Conservation (phyloP, 2,888 invertebrate species). For the Mactromeris polynyma region DNA sequence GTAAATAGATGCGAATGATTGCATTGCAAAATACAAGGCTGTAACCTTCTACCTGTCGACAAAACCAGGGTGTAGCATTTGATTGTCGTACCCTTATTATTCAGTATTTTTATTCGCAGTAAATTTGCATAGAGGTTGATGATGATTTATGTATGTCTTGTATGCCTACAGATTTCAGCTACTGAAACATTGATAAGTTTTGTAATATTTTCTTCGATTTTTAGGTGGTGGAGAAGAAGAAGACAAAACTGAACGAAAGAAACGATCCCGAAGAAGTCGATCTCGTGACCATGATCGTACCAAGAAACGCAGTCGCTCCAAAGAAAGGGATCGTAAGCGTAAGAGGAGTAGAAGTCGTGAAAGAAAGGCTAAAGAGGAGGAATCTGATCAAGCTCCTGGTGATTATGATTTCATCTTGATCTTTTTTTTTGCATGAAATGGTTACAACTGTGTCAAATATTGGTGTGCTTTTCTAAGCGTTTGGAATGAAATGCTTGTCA, state of each 20-base stretch:
- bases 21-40: background rate
- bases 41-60: no score
- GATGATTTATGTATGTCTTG: no score
- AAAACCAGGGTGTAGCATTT: no score
- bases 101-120: no score
- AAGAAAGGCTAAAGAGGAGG: slow-evolving; percentile 63
- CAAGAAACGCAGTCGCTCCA: slow-evolving; percentile 73
- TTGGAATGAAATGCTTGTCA: no score
- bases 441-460: no score
- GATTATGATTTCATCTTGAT: background rate
- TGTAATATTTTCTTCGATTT: background rate
- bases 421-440: no score
- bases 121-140: no score
- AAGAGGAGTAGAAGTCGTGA: slow-evolving; percentile 70
- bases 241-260: slow-evolving; percentile 68
- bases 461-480: no score
- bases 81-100: no score
- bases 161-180: no score
- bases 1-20: background rate
- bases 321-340: slow-evolving; percentile 72
- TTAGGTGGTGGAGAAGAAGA: slow-evolving; percentile 34
- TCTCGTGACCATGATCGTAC: slow-evolving; percentile 74
- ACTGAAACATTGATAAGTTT: no score
- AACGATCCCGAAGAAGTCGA: slow-evolving; percentile 72
- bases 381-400: slow-evolving; percentile 13